A percentile compares a stretch with the other conserved stretches of the same genome.
Evolutionary conservation across 64 coral and sea anemone species (phyloP).

Genomic region (Montipora sp.): DNA sequence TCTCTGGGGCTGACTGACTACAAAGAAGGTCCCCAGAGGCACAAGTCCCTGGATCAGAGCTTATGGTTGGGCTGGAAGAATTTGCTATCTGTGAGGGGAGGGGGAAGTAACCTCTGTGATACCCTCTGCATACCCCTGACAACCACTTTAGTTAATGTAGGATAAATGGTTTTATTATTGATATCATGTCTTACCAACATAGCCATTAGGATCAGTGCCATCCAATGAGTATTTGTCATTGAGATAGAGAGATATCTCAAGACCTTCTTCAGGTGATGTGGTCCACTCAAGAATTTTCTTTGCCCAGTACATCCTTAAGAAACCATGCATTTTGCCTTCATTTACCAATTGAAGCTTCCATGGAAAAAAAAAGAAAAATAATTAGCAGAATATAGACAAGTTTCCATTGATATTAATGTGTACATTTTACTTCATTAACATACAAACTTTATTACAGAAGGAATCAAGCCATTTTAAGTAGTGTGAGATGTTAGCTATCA

Average conservation of each 20-base stretch:
- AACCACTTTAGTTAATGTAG: no score
- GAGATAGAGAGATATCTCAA: slow-evolving; percentile 61
- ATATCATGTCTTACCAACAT: slow-evolving; percentile 62
- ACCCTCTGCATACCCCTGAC: no score
- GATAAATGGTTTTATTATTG: background rate
- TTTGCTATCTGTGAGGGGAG: no score
- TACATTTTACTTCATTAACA: background rate
- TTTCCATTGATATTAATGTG: no score
- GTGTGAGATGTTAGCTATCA: no score
- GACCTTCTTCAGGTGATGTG: slow-evolving; percentile 50
- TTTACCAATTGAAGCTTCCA: slow-evolving; percentile 60
- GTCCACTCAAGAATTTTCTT: slow-evolving; percentile 94
- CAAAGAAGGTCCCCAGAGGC: no score
- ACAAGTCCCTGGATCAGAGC: no score
- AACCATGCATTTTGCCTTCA: slow-evolving; percentile 84
- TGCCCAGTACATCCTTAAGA: slow-evolving; percentile 90
- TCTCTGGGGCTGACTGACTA: no score
- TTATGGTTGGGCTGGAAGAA: no score
- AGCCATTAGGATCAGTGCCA: slow-evolving; percentile 84
- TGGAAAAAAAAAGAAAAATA: background rate
- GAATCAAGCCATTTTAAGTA: no score
- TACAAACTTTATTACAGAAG: background rate
- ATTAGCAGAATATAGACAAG: no score
- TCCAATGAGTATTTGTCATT: slow-evolving; percentile 82
- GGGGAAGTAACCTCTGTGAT: no score